Evolutionary conservation across 2,113 vertebrate species (phyloP).

Genomic region (Bungarus multicinctus): DNA sequence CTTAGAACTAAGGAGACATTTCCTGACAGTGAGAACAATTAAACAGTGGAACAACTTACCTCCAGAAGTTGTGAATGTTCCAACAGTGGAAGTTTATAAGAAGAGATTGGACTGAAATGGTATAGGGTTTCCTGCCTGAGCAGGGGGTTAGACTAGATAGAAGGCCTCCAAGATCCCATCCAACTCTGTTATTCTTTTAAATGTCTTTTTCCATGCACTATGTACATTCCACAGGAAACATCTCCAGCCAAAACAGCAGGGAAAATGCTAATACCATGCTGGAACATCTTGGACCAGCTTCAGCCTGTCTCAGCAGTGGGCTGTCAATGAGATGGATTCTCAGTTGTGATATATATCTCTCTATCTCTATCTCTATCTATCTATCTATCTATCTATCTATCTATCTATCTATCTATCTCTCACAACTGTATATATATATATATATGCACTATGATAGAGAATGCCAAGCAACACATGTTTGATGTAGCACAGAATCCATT

Average conservation of each 20-base stretch:
- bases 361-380: no score
- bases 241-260: neutral
- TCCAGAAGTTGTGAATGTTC: neutral
- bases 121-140: neutral
- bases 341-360: no score
- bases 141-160: neutral
- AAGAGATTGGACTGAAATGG: neutral
- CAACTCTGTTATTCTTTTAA: neutral
- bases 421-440: no score
- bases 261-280: neutral
- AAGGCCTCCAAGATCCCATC: neutral
- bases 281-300: neutral
- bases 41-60: neutral
- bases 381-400: no score
- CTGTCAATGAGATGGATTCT: neutral
- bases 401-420: no score
- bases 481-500: neutral
- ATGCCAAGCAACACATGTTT: neutral
- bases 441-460: neutral
- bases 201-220: neutral
- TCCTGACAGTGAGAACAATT: neutral
- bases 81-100: neutral
- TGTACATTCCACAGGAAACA: neutral
- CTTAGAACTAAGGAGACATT: neutral
- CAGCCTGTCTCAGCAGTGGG: neutral